Evolutionary conservation across 1,140 invertebrate genomes (phyloP).

Genomic region (Brachionus rotundiformis): DNA sequence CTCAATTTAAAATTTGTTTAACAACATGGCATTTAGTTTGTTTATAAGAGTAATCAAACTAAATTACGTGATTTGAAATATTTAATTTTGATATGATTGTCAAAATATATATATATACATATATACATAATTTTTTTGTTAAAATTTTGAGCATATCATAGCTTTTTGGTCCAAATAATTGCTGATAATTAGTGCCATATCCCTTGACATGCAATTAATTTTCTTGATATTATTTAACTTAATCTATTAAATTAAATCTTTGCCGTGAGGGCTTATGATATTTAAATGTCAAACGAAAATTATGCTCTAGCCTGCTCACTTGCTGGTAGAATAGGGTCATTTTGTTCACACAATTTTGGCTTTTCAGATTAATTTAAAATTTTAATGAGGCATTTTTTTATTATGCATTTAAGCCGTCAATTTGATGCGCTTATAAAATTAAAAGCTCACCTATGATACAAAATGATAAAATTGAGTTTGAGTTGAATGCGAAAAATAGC

Average conservation of each 20-base stretch:
- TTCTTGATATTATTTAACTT: constrained; percentile 9
- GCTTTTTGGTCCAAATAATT: neutral
- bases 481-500: neutral
- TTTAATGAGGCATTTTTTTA: neutral
- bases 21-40: neutral
- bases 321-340: neutral
- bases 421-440: neutral
- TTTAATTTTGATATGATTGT: constrained; percentile 33
- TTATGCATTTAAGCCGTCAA: neutral
- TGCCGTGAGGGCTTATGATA: neutral
- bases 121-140: too few relatives aligned
- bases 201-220: constrained; percentile 23
- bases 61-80: constrained; percentile 40
- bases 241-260: neutral
- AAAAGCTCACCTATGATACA: too few relatives aligned
- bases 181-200: constrained; percentile 34
- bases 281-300: neutral
- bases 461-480: neutral
- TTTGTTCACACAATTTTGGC: neutral
- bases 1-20: neutral
- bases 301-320: neutral
- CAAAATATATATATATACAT: constrained; percentile 31
- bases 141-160: neutral
- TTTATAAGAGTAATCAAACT: constrained; percentile 10
- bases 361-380: neutral